Evolutionary conservation across 1,140 invertebrate genomes (phyloP).

Genomic region (Bombus sylvicola): DNA sequence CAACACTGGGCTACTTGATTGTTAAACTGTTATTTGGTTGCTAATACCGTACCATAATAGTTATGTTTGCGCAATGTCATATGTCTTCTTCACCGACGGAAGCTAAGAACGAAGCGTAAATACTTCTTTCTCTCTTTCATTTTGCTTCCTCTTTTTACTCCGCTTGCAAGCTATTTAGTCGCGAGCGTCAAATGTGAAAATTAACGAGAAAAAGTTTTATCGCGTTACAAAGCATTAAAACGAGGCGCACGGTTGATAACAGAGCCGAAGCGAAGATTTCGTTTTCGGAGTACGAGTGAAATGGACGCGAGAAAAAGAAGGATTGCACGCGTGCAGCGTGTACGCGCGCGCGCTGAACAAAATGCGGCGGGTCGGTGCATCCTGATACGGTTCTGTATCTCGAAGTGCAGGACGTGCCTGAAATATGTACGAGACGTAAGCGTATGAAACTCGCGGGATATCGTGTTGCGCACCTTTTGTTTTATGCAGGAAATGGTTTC

Average conservation of each 20-base stretch:
- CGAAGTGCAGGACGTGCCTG: conserved; percentile 59
- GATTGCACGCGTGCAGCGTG: not conserved
- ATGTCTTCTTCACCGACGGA: too few relatives aligned
- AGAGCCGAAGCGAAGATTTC: not conserved
- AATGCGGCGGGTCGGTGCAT: conserved; percentile 57
- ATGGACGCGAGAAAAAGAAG: not conserved
- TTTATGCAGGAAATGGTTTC: conserved; percentile 68
- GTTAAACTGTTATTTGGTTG: too few relatives aligned
- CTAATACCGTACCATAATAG: too few relatives aligned
- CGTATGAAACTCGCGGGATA: conserved; percentile 67
- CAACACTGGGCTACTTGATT: too few relatives aligned
- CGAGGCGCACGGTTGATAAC: not conserved
- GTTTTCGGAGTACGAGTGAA: not conserved
- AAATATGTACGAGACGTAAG: conserved; percentile 69
- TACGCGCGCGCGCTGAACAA: conserved; percentile 34
- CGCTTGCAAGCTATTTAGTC: not conserved
- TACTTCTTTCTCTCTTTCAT: too few relatives aligned
- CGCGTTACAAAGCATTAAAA: not conserved
- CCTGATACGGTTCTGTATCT: conserved; percentile 61
- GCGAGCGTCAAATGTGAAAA: not conserved
- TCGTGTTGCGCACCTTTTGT: conserved; percentile 68
- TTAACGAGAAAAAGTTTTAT: not conserved
- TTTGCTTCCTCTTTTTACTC: not conserved
- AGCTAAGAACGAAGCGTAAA: too few relatives aligned
- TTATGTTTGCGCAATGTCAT: too few relatives aligned